Conservation (phyloP, 2,888 invertebrate species). For the Hipparchia sbordonii region DNA sequence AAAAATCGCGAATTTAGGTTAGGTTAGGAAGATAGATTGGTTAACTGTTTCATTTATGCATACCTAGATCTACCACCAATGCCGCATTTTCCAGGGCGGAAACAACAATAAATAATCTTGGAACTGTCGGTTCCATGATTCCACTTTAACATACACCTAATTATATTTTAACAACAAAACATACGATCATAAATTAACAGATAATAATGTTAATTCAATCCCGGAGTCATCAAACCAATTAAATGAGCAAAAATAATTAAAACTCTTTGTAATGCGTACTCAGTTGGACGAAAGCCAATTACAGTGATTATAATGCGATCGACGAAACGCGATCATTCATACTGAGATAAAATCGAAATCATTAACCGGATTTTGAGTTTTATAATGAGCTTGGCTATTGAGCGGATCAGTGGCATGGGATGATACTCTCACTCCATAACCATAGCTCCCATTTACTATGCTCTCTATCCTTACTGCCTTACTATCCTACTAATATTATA, state of each 20-base stretch:
- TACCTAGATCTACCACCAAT: too few species aligned
- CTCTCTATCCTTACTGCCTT: too few species aligned
- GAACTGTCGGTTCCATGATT: background rate
- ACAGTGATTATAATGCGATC: conserved; percentile 1
- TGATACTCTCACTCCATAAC: too few species aligned
- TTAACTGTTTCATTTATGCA: too few species aligned
- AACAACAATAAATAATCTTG: too few species aligned
- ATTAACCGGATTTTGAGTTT: background rate
- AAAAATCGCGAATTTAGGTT: too few species aligned
- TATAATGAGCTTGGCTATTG: background rate
- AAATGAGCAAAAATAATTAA: conserved; percentile 19
- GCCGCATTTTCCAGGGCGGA: too few species aligned
- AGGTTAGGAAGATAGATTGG: too few species aligned
- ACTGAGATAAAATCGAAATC: background rate
- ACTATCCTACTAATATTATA: too few species aligned
- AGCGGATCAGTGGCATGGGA: too few species aligned
- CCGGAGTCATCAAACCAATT: conserved; percentile 13
- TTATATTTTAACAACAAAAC: background rate
- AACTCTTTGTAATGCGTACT: background rate
- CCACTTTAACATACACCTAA: background rate
- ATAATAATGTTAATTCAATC: conserved; percentile 3
- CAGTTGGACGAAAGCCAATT: conserved; percentile 12
- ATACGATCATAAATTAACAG: background rate
- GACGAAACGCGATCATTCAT: background rate
- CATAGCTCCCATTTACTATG: too few species aligned